These are phyloP conservation scores for Nycteola revayana DNA, from an alignment of 2,888 invertebrate species.

Conservation along the genomic window DNA sequence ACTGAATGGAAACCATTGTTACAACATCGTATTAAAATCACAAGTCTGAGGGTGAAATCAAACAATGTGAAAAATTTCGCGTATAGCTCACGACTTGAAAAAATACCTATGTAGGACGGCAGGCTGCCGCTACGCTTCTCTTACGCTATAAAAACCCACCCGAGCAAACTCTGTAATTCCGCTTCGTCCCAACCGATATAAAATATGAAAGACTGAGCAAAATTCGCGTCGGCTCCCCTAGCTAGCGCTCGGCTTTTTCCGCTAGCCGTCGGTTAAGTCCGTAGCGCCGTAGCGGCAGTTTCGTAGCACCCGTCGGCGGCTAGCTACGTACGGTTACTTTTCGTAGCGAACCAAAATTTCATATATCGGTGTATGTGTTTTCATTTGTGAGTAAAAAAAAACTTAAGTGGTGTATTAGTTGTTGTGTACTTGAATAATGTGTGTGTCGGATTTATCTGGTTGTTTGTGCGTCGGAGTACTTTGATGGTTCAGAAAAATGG, in stretches of 20 bases:
- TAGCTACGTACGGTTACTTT: constrained; percentile 45
- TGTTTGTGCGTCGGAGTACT: constrained; percentile 42
- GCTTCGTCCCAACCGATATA: constrained; percentile 72
- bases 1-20: constrained; percentile 37
- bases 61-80: constrained; percentile 66
- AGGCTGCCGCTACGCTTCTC: constrained; percentile 59
- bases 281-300: constrained; percentile 75
- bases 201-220: constrained; percentile 80
- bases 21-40: constrained; percentile 63
- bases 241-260: constrained; percentile 52
- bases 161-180: constrained; percentile 77
- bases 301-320: constrained; percentile 47
- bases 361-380: constrained; percentile 61
- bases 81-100: constrained; percentile 54
- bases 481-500: constrained; percentile 74
- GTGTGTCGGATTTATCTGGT: constrained; percentile 50
- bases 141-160: constrained; percentile 72
- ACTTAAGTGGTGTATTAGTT: constrained; percentile 40
- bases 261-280: constrained; percentile 48
- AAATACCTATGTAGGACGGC: constrained; percentile 66
- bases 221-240: constrained; percentile 61
- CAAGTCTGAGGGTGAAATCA: constrained; percentile 55
- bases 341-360: constrained; percentile 30
- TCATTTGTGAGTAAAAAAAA: constrained; percentile 43
- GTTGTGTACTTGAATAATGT: constrained; percentile 57